Evolutionary conservation across 2,797 vertebrate genomes (phyloP), one percentile per base, ranked within the genome.

Genomic region (Capromys pilorides): DNA sequence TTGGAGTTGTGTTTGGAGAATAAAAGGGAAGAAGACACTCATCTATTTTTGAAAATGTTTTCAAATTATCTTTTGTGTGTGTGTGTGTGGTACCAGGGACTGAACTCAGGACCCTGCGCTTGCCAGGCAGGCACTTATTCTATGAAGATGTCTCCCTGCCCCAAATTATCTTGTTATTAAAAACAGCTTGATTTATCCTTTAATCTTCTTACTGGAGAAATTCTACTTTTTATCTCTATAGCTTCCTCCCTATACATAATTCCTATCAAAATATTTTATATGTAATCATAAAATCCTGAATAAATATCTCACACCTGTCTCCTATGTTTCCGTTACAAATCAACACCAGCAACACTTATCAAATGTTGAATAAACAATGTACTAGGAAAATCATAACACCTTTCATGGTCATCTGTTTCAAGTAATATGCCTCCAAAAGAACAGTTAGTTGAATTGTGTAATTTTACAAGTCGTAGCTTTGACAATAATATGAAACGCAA

Each of bases 331-430:
- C 80, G 2, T 95, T 96, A 92, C 69, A 90, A 94, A 91, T 84
- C 88, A 91, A 54, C 79, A 88, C 75, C 14, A 18, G 75, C 88
- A 96, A 96, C 89, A 95, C 87, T 96, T 91, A 96, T 62, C 59
- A 96, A 97, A 97, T 96, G 91, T 59, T 93, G 93, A 95, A 39
- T 87, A 97, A 97, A 96, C 92, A 94, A 86, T 96, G 57, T 95
- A 78, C 33, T 92, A 64, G 61, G 92, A 77, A 96, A 90, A 94
- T 91, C 85, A 88, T 28, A 96, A 75, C 81, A 94, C 92, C 64
- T 95, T 94, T 96, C 93, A 6, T 96, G 88, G 96, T 97, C 67
- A 91, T 86, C 95, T 96, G 78, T 94, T 97, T 95, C 89, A 94
- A 94, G 96, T 94, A 82, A 59, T 69, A 73, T 91, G 6, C 66